A percentile compares a stretch with the other conserved stretches of the same genome.
Conservation (phyloP, 2,888 invertebrate genomes). For the Junonia oenone region DNA sequence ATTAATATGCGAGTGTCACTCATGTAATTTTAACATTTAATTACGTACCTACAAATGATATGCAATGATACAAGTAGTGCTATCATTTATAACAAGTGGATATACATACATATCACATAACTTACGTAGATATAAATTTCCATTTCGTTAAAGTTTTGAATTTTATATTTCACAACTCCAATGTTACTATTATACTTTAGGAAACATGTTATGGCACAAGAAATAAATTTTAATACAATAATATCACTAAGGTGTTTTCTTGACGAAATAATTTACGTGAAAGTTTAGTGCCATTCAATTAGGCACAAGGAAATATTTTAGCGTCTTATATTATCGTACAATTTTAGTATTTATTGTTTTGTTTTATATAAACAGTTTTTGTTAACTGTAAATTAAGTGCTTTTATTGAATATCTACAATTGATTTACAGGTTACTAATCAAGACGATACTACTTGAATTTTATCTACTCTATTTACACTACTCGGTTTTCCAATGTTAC, state of each 20-base stretch:
- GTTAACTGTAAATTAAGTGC: constrained; percentile 3
- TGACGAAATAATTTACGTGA: constrained; percentile 10
- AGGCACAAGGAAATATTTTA: constrained; percentile 4
- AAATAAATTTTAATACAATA: constrained; percentile 49
- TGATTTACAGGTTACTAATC: constrained; percentile 13
- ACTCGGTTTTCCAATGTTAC: constrained; percentile 41
- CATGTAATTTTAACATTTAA: constrained; percentile 4
- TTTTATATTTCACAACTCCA: constrained; percentile 71
- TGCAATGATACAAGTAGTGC: constrained; percentile 73
- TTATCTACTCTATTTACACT: constrained; percentile 34
- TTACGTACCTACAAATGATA: constrained; percentile 49
- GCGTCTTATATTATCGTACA: not conserved
- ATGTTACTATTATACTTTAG: constrained; percentile 56
- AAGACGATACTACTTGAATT: constrained; percentile 13
- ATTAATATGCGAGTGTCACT: constrained; percentile 3
- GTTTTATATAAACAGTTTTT: not conserved
- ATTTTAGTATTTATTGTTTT: not conserved
- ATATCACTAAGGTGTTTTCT: constrained; percentile 25
- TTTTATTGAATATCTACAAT: constrained; percentile 5
- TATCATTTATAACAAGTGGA: constrained; percentile 72
- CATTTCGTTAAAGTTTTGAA: constrained; percentile 56
- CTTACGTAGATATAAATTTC: constrained; percentile 72
- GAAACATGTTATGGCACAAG: constrained; percentile 68
- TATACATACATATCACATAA: constrained; percentile 76
- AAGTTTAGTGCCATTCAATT: not conserved